Evolutionary conservation across 2,113 vertebrate genomes (phyloP).

Genomic region (Saguinus midas): DNA sequence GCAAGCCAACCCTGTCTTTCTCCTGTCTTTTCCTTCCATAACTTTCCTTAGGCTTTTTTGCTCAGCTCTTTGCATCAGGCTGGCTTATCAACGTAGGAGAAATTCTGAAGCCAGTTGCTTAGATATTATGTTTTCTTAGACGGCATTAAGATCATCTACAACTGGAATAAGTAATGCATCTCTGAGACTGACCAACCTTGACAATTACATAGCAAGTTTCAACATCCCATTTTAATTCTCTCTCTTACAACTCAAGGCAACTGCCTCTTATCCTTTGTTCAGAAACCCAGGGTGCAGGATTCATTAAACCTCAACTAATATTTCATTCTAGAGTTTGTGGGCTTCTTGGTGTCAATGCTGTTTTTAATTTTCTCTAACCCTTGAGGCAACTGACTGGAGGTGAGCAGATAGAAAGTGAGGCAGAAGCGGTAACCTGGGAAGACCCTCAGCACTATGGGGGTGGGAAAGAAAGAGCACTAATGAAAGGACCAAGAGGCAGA

Average conservation of each 20-base stretch:
- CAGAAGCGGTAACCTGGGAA: background rate
- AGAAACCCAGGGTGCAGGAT: background rate
- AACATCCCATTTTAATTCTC: background rate
- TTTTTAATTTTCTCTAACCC: background rate
- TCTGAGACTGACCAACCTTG: background rate
- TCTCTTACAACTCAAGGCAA: background rate
- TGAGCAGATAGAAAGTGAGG: background rate
- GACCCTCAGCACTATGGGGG: background rate
- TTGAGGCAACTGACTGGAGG: background rate
- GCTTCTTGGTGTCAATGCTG: background rate
- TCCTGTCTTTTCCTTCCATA: background rate
- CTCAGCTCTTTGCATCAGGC: background rate
- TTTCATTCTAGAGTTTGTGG: background rate
- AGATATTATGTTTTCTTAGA: background rate
- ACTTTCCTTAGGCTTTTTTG: background rate
- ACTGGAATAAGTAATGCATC: background rate
- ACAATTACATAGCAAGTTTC: background rate
- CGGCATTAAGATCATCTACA: background rate
- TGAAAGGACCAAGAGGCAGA: accelerated
- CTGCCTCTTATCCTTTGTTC: background rate
- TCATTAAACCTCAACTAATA: background rate
- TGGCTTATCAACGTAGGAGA: background rate
- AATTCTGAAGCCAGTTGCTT: background rate
- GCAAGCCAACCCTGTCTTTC: background rate
- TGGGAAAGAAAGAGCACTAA: background rate